Conservation (phyloP, 2,113 vertebrate species). For the Mobula hypostoma region DNA sequence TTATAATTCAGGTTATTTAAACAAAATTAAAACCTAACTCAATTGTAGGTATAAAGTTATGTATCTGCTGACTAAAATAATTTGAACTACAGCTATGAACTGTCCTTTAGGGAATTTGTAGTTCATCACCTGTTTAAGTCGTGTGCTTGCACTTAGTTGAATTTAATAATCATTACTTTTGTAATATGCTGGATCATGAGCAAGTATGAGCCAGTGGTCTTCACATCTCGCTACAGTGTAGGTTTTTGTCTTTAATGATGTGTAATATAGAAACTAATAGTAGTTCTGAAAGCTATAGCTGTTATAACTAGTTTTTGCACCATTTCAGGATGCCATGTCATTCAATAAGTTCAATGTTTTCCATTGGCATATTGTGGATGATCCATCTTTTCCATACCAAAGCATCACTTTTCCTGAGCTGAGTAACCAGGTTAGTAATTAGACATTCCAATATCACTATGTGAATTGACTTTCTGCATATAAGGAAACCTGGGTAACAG, state of each 20-base stretch:
- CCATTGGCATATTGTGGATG: slow-evolving; percentile 97
- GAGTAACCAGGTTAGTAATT: slow-evolving; percentile 70
- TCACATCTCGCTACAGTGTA: neutral
- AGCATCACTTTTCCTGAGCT: slow-evolving; percentile 77
- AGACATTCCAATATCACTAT: neutral
- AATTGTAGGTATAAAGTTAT: neutral
- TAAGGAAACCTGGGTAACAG: neutral
- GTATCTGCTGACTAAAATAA: neutral
- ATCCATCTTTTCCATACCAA: slow-evolving; percentile 83
- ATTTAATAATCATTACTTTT: neutral
- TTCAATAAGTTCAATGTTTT: slow-evolving; percentile 96
- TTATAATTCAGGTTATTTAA: neutral
- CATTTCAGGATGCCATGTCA: slow-evolving; percentile 84
- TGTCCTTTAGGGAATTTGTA: neutral
- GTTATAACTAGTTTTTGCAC: slow-evolving; percentile 12
- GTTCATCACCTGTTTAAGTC: neutral
- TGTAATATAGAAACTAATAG: too few relatives aligned
- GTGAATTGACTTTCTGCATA: neutral
- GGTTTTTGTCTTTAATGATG: neutral
- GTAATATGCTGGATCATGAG: neutral
- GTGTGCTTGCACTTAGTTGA: neutral
- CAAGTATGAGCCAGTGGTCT: neutral
- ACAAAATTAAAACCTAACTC: neutral
- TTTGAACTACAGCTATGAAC: neutral
- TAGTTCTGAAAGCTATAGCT: too few relatives aligned